Evolutionary conservation across 2,888 invertebrate species (phyloP).

Genomic region (Cheilosia soror): DNA sequence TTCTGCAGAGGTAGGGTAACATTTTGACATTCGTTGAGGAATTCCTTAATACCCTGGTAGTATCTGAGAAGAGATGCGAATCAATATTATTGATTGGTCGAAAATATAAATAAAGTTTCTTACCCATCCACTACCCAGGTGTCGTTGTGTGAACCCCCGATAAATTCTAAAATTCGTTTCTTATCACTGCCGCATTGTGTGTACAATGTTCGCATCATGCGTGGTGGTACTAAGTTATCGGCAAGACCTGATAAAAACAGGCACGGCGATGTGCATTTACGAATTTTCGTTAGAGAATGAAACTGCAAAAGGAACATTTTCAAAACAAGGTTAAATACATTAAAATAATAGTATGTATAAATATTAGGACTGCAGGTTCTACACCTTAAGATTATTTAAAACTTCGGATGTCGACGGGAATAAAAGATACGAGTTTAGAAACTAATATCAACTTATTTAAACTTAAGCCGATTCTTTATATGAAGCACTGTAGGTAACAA

Average conservation of each 20-base stretch:
- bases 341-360: too few relatives aligned
- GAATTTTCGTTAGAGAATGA: conserved; percentile 90
- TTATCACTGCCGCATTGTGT: conserved; percentile 89
- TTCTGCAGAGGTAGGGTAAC: conserved; percentile 81
- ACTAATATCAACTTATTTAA: too few relatives aligned
- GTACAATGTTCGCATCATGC: conserved; percentile 94
- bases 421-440: too few relatives aligned
- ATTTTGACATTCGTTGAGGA: conserved; percentile 81
- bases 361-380: too few relatives aligned
- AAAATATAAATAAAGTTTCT: not conserved
- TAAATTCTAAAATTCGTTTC: conserved; percentile 91
- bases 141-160: conserved; percentile 96
- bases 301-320: conserved; percentile 85
- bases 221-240: conserved; percentile 94
- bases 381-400: too few relatives aligned
- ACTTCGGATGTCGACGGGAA: too few relatives aligned
- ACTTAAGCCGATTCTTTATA: too few relatives aligned
- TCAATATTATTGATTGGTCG: not conserved
- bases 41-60: conserved; percentile 82
- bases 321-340: not conserved
- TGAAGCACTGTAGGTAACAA: not conserved
- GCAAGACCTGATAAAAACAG: conserved; percentile 95
- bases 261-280: conserved; percentile 89
- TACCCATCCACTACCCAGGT: conserved; percentile 96
- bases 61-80: conserved; percentile 78